Base-by-base conservation (phyloP, 2,888 invertebrate genomes). In the Ectropis crepuscularia region DNA sequence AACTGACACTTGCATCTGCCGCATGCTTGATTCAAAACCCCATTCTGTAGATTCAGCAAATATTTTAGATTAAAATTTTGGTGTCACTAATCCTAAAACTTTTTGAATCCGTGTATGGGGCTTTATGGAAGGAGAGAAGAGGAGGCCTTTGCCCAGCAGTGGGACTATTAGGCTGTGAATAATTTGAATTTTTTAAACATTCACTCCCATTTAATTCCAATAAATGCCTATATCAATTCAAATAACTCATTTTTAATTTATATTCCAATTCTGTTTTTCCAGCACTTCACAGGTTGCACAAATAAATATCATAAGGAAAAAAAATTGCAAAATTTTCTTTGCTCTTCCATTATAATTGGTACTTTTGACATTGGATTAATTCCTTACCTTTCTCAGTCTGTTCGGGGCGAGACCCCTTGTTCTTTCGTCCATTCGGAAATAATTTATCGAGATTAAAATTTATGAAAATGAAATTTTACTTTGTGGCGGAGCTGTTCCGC, bases 371-470 rank as follows among this genome's bases (percentile, higher is more conserved):
- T 81, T 76, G 76, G 75, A 84, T 80, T 82, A 82, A 82, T 84
- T 81, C 71, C 65, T 79, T 76, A 82, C 80, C 78, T 80, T 77
- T 76, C 72, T 67, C 74, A 70, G 74, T 73, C 74, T 75, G 74
- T 71, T 66, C 70, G 71, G 63, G 65, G 69, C 64, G 67, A 71
- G 70, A 68, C 64, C 75, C 73, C 76, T 75, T 76, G 75, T 78
- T 75, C 77, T 72, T 68, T 74, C 75, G 71, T 73, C 71, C 74
- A 74, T 75, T 81, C 73, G 73, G 76, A 79, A 78, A 78, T 82
- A 79, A 81, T 82, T 83, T 81, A 82, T 80, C 74, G 76, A 76
- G 78, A 81, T 82, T 81, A 81, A 81, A 81, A 78, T 77, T 78
- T 77, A 79, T 77, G 78, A 81, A 77, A 81, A 80, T 75, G 72